Evolutionary conservation across 2,797 vertebrate species (phyloP), one percentile per base, ranked within the genome.

Genomic region (Myotis pilosus): DNA sequence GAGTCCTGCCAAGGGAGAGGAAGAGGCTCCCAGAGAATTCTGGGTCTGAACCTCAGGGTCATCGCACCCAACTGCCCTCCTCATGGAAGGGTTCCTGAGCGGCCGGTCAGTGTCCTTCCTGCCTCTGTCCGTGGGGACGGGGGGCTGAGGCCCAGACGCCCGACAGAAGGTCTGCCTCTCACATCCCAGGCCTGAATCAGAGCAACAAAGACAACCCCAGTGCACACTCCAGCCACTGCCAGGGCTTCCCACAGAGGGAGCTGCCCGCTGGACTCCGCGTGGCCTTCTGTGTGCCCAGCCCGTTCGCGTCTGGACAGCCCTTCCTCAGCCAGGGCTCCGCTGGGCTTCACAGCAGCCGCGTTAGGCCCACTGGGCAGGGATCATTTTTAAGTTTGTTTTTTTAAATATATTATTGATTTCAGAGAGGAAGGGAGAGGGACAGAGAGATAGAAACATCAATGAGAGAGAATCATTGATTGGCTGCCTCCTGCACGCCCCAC

Each of bases 1-100:
- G 57, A 75, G 49, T 74, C 83, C 93, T 81, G 64, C 89, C 41
- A 3, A 95, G 80, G 57, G 64, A 74, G 38, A 90, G 80, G 71
- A 28, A 25, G 22, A 92, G 80, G 33, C 17, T 41, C 51, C 4
- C 60, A 60, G 66, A 76, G 66, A 33, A 57, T 82, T n/a, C 51
- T 11, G n/a, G 4, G 30, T 44, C n/a, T 13, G 55, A 79, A n/a
- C 13, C 74, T 76, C 13, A 22, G 10, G 62, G 36, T 1, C 6
- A 3, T 38, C 13, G 11, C 84, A 33, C 74, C 47, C n/a, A 57
- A 19, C 19, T 38, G n/a, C 87, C 20, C 28, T 66, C 28, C 10
- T 30, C 16, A 0, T 0, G 57, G 57, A 13, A 60, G 57, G 5
- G 57, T 5, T 62, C 60, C 60, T 15, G 57, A 30, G 57, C 57